Conservation (phyloP, 2,797 vertebrate species). For the Gorsachius magnificus region DNA sequence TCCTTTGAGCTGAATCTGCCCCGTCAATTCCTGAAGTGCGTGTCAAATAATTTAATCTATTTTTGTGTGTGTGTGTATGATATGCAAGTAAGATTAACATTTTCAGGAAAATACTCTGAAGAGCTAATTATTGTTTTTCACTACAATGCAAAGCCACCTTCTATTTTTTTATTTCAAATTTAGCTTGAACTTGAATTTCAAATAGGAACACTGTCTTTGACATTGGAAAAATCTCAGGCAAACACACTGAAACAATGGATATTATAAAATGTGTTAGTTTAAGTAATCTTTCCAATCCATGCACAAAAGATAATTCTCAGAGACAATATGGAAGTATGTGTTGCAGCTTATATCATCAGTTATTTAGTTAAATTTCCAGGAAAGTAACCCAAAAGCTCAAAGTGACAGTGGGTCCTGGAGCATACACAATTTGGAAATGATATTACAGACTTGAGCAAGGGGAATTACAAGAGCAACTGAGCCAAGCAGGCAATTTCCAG, state of each 20-base stretch:
- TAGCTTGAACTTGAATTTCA: background rate
- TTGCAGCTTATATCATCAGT: background rate
- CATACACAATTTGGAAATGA: background rate
- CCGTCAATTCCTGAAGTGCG: background rate
- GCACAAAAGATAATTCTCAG: background rate
- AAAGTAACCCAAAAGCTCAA: background rate
- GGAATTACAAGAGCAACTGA: constrained; percentile 12
- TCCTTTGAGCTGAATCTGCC: background rate
- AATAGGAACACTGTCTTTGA: background rate
- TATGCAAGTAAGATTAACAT: background rate
- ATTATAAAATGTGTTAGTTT: background rate
- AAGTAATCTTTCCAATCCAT: background rate
- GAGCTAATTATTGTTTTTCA: background rate
- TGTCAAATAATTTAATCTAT: background rate
- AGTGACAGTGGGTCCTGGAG: background rate
- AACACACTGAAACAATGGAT: background rate
- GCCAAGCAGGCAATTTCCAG: constrained; percentile 27
- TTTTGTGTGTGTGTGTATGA: background rate
- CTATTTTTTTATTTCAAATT: background rate
- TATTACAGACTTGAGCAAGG: constrained; percentile 3
- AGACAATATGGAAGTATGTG: background rate
- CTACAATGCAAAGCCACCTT: background rate
- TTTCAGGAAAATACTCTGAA: constrained; percentile 20
- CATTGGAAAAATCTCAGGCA: background rate
- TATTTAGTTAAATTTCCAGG: background rate